Evolutionary conservation across 2,888 invertebrate genomes (phyloP), one percentile per base, ranked within the genome.

Genomic region (Clusia tigrina): DNA sequence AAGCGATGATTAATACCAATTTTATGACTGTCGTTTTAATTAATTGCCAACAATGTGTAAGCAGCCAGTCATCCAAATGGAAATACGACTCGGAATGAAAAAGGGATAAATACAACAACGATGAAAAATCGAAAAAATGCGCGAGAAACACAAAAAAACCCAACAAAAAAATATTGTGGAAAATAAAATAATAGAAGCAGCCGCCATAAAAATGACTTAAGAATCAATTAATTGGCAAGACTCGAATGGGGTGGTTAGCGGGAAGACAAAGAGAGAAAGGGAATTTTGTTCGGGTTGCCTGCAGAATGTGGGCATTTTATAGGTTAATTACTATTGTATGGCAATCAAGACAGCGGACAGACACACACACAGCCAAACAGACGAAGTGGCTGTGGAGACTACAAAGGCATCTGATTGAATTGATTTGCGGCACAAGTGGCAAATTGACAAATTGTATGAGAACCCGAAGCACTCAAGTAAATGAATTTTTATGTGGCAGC

Each of bases 311-410:
- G 73, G 71, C 66, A 74, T 72, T 72, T 76, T 72, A 76, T 74
- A 74, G 73, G 76, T 76, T 74, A 74, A 74, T 74, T 74, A 74
- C 70, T 71, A 74, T 76, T 77, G 74, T 76, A 64, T 63, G 67
- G 67, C 76, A 77, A 74, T 74, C 74, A 74, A 68, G 22, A n/a
- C n/a, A n/a, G n/a, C n/a, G n/a, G n/a, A n/a, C n/a, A n/a, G n/a
- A n/a, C n/a, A n/a, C n/a, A n/a, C n/a, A n/a, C n/a, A n/a, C n/a
- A n/a, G n/a, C n/a, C n/a, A n/a, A n/a, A n/a, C n/a, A n/a, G n/a
- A n/a, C n/a, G n/a, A n/a, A n/a, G n/a, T n/a, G n/a, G n/a, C n/a
- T n/a, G n/a, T n/a, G n/a, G n/a, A n/a, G n/a, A n/a, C n/a, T n/a
- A n/a, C n/a, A n/a, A n/a, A n/a, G n/a, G n/a, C n/a, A n/a, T n/a